These are phyloP conservation scores for Bombyx mori DNA, from an alignment of 1,140 invertebrate genomes.

Conservation along the genomic window ASM3026992v2 NC_085118.1:17319001-17319500, in stretches of 20 bases:
- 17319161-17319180: background rate
- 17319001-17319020: slow-evolving; percentile 75
- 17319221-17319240: slow-evolving; percentile 94
- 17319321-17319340: slow-evolving; percentile 76
- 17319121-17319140: background rate
- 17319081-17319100: background rate
- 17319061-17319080: slow-evolving; percentile 1
- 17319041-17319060: slow-evolving; percentile 49
- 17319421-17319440: slow-evolving; percentile 2
- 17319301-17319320: slow-evolving; percentile 96
- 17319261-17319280: too few species aligned
- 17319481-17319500: slow-evolving; percentile 87
- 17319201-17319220: slow-evolving; percentile 95
- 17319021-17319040: slow-evolving; percentile 95
- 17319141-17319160: background rate
- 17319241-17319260: slow-evolving; percentile 20
- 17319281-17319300: slow-evolving; percentile 1
- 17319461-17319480: background rate
- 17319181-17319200: background rate
- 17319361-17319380: background rate
- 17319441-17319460: background rate
- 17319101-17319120: slow-evolving; percentile 74
- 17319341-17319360: slow-evolving; percentile 13
- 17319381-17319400: slow-evolving; percentile 74
- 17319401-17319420: background rate